A percentile compares a stretch with the other conserved stretches of the same genome.
These are phyloP conservation scores for Ormyrus rosae DNA, from an alignment of 2,888 invertebrate genomes.

Conservation along the genomic window DNA sequence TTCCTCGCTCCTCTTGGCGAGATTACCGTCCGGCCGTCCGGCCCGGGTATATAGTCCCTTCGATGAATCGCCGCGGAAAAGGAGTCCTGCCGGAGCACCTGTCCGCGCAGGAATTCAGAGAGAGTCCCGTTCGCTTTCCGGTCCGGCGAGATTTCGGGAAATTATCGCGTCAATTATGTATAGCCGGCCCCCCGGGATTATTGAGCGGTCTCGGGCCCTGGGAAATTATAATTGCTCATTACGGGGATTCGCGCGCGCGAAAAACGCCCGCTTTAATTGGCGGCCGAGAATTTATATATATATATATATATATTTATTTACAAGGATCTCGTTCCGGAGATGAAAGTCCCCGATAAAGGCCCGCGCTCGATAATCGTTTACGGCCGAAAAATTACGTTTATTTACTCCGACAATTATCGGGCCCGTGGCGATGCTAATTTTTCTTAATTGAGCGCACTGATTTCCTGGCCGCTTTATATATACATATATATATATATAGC, in stretches of 20 bases:
- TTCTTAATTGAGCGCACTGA: too few relatives aligned
- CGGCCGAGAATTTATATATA: not conserved
- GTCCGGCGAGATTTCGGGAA: constrained; percentile 31
- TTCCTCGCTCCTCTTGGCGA: constrained; percentile 20
- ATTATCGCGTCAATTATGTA: constrained; percentile 28
- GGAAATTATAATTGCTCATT: constrained; percentile 16
- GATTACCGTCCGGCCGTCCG: constrained; percentile 11
- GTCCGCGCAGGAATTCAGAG: constrained; percentile 16
- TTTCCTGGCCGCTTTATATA: too few relatives aligned
- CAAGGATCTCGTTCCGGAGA: too few relatives aligned
- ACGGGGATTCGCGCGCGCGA: not conserved
- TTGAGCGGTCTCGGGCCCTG: not conserved
- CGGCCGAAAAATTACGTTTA: too few relatives aligned
- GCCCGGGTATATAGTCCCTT: not conserved
- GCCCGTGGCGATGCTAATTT: too few relatives aligned
- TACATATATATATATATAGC: too few relatives aligned
- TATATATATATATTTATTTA: too few relatives aligned
- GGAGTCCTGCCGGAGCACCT: constrained; percentile 23
- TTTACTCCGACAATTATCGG: not conserved
- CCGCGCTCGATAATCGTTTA: too few relatives aligned
- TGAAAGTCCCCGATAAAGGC: not conserved
- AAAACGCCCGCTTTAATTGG: not conserved
- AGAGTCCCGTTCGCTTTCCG: not conserved
- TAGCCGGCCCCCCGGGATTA: not conserved
- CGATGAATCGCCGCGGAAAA: constrained; percentile 10